Base-by-base conservation (phyloP, 2,797 vertebrate genomes). In the Morelia viridis region DNA sequence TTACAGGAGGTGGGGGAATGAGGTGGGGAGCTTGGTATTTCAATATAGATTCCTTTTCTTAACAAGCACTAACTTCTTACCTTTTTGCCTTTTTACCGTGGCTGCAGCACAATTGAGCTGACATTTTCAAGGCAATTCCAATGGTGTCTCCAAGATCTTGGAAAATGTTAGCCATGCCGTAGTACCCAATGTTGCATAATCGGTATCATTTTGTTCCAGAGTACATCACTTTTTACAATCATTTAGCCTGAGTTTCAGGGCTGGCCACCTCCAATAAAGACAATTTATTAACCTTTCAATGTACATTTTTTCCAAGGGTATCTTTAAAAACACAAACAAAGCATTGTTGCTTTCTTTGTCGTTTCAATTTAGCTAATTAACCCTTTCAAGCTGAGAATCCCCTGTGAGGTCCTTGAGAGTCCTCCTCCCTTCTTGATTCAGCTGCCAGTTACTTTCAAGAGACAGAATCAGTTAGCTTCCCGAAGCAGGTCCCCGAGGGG, bases 401-500 rank as follows among this genome's bases (percentile, higher is more conserved):
- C 41, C 86, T 64, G 31, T 31, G 50, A 58, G 71, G 57, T 76
- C 71, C 15, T 13, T 53, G 84, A 46, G 88, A n/a, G 1, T 46
- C 56, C 58, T 6, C 58, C 50, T n/a, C 41, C 17, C 65, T 53
- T 41, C 68, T 41, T 60, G 56, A 86, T 89, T 65, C 62, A 65
- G 56, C 24, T 9, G 4, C 10, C 31, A 13, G 10, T 28, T 13
- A 22, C 65, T 91, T 91, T 50, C 57, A 4, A 76, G 64, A 11
- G 26, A 58, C 17, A 4, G 12, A 17, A 71, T 24, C 85, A 1
- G 4, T 17, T 50, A 0, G 62, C n/a, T 62, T 71, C n/a, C 17
- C 41, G 64, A 96, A 95, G 93, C 92, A 58, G 68, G 56, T 95
- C 93, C 95, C 95, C 90, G 92, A 96, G 96, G 96, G 97, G 95